Percentiles rank a stretch among this genome's conserved stretches.
phyloP scores from a whole-genome alignment of 2,113 vertebrate genomes.

The Istiophorus platypterus region DNA sequence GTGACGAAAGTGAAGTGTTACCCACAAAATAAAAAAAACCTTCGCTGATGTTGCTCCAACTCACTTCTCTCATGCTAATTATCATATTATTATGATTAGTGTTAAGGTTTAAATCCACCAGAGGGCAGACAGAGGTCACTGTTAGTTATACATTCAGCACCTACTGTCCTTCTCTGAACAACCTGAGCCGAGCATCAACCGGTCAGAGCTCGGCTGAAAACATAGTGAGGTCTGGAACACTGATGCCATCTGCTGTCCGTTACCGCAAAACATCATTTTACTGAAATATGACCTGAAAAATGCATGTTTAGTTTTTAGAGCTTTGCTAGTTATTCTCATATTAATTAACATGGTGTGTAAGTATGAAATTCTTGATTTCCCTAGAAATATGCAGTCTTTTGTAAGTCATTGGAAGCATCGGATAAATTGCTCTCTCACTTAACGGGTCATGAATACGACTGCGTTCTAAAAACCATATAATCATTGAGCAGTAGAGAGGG shows the following conservation, averaged over 20 bases:
- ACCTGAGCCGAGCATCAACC: background rate
- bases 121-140: conserved; percentile 50
- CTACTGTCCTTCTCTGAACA: conserved; percentile 6
- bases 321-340: background rate
- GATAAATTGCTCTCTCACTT: background rate
- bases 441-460: conserved; percentile 29
- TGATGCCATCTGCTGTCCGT: conserved; percentile 78
- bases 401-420: background rate
- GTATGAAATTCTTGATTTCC: background rate
- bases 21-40: no score
- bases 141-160: conserved; percentile 19
- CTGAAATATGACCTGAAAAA: background rate
- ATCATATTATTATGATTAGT: conserved; percentile 19
- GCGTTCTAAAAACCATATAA: conserved; percentile 39
- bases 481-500: background rate
- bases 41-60: conserved; percentile 9
- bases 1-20: background rate
- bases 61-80: conserved; percentile 2
- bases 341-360: background rate
- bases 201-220: conserved; percentile 31
- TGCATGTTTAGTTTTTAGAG: background rate
- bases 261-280: background rate
- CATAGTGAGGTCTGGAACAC: conserved; percentile 24
- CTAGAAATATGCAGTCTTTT: background rate
- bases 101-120: conserved; percentile 51